Conservation (phyloP, 1,140 invertebrate species). For the Trissolcus basalis region DNA sequence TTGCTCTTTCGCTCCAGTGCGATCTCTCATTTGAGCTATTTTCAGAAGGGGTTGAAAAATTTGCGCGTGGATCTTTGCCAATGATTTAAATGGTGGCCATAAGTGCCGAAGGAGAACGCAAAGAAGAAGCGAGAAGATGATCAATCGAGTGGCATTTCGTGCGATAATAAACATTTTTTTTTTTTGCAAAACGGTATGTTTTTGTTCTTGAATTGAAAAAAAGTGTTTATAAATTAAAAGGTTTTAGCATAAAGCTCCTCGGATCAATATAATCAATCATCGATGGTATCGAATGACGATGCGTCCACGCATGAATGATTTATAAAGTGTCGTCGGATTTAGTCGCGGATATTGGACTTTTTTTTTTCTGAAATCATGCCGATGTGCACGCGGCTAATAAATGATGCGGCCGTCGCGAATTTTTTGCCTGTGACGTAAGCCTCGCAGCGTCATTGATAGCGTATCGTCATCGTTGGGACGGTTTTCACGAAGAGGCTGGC, state of each 20-base stretch:
- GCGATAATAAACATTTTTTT: too few relatives aligned
- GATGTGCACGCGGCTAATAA: conserved; percentile 8
- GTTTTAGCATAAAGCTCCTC: background rate
- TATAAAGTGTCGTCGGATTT: conserved; percentile 9
- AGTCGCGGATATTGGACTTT: conserved; percentile 2
- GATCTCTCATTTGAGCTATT: too few relatives aligned
- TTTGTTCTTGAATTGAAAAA: too few relatives aligned
- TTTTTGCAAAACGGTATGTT: too few relatives aligned
- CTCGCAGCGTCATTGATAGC: conserved; percentile 31
- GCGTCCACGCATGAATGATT: conserved; percentile 1
- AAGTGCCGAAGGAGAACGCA: too few relatives aligned
- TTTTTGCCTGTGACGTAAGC: conserved; percentile 20
- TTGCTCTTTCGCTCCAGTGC: too few relatives aligned
- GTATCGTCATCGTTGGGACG: conserved; percentile 22
- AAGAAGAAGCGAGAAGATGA: too few relatives aligned
- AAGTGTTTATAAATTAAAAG: background rate
- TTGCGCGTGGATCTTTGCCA: too few relatives aligned
- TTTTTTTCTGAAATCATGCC: conserved; percentile 7
- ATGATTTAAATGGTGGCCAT: too few relatives aligned
- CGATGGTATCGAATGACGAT: background rate
- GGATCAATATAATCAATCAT: background rate
- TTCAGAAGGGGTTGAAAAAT: too few relatives aligned
- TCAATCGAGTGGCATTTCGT: too few relatives aligned
- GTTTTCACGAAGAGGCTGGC: conserved; percentile 10
- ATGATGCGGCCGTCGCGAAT: conserved; percentile 7